Conservation (phyloP, 37 sponge, comb jelly and placozoan species). For the Geodia barretti region DNA sequence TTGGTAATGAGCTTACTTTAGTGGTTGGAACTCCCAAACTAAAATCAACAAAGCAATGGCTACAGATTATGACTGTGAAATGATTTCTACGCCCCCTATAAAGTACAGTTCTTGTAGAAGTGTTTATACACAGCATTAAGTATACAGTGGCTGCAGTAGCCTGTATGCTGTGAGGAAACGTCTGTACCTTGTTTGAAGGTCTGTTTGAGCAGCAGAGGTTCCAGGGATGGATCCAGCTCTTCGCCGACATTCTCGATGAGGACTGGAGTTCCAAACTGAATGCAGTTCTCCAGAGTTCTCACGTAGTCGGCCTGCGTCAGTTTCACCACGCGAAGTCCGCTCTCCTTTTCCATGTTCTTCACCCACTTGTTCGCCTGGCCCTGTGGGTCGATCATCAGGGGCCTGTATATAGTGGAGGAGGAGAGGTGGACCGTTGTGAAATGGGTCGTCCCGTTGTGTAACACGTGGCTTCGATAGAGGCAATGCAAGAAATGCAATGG, state of each 20-base stretch:
- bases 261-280: constrained; percentile 98
- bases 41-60: too few species aligned
- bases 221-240: constrained; percentile 97
- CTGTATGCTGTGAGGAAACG: not conserved
- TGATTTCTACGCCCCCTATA: too few species aligned
- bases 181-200: constrained; percentile 97
- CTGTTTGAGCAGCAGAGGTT: constrained; percentile 97
- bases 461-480: too few species aligned
- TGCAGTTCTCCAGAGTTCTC: constrained; percentile 98
- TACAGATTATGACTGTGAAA: too few species aligned
- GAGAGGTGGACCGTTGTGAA: too few species aligned
- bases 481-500: too few species aligned
- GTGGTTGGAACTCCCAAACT: too few species aligned
- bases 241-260: constrained; percentile 99
- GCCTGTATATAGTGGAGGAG: constrained; percentile 43
- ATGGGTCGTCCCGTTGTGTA: too few species aligned
- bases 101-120: too few species aligned
- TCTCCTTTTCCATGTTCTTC: constrained; percentile 92
- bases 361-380: constrained; percentile 99
- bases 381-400: constrained; percentile 99
- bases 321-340: constrained; percentile 91
- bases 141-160: too few species aligned
- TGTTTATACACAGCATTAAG: too few species aligned
- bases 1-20: too few species aligned
- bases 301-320: constrained; percentile 95